Conservation (phyloP, 2,113 vertebrate genomes). For the Stomatorhinus ivindoensis region DNA sequence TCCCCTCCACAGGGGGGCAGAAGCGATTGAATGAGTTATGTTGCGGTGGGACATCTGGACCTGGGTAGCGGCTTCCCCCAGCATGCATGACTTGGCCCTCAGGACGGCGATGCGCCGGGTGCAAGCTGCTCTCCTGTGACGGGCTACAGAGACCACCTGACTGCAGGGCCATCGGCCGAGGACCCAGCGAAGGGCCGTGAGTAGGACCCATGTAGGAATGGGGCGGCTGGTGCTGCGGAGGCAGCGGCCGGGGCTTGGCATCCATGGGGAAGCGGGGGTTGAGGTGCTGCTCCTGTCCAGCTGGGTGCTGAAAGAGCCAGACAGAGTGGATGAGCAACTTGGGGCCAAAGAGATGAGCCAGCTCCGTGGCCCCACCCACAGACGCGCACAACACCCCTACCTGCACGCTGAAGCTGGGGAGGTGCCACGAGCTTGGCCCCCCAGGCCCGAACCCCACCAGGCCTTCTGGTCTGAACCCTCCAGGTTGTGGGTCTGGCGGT, state of each 20-base stretch:
- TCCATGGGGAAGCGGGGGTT: conserved; percentile 62
- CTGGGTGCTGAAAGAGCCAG: conserved; percentile 50
- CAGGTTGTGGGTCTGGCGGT: conserved; percentile 63
- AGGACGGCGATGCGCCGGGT: conserved; percentile 56
- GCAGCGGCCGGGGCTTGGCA: conserved; percentile 48
- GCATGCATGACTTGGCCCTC: conserved; percentile 50
- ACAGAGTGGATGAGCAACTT: neutral
- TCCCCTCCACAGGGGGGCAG: conserved; percentile 64
- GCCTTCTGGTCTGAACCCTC: neutral
- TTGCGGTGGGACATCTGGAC: conserved; percentile 60
- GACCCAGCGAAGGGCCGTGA: conserved; percentile 64
- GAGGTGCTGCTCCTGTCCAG: conserved; percentile 63
- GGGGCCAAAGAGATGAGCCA: neutral
- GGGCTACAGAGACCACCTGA: conserved; percentile 59
- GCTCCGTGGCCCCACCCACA: neutral
- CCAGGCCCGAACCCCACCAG: conserved; percentile 23
- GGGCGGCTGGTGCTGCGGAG: conserved; percentile 49
- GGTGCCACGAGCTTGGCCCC: conserved; percentile 63
- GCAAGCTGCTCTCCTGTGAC: conserved; percentile 66
- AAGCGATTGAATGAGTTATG: conserved; percentile 65
- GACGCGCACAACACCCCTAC: conserved; percentile 45
- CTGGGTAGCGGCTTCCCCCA: conserved; percentile 50
- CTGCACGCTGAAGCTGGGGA: conserved; percentile 73
- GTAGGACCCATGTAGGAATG: conserved; percentile 65
- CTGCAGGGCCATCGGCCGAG: conserved; percentile 65